These are phyloP conservation scores for Sialis lutaria DNA, from an alignment of 2,888 invertebrate genomes.

Conservation along the genomic window DNA sequence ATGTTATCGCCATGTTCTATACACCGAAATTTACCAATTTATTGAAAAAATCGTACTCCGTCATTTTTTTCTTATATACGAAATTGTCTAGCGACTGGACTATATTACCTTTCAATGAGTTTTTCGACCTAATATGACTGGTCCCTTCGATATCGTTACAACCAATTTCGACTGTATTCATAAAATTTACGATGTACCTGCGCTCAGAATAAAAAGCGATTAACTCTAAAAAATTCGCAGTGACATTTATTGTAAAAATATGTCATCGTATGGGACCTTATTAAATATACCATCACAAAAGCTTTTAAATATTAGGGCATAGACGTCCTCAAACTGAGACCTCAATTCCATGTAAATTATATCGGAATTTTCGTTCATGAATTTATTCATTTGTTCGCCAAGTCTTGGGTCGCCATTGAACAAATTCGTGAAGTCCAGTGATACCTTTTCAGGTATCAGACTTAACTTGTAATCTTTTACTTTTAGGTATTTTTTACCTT, in stretches of 20 bases:
- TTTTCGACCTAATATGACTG: too few relatives aligned
- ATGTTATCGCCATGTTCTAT: too few relatives aligned
- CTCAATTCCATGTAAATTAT: constrained; percentile 24
- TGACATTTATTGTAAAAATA: constrained; percentile 29
- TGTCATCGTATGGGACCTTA: constrained; percentile 44
- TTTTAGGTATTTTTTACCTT: constrained; percentile 45
- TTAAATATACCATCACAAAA: constrained; percentile 49
- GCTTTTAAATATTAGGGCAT: constrained; percentile 45
- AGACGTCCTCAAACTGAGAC: constrained; percentile 46
- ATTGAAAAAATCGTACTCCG: too few relatives aligned
- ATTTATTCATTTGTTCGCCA: background rate
- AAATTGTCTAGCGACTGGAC: too few relatives aligned
- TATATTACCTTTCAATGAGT: too few relatives aligned
- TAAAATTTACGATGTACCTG: too few relatives aligned
- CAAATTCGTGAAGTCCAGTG: constrained; percentile 46
- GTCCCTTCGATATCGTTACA: too few relatives aligned
- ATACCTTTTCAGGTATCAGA: constrained; percentile 40
- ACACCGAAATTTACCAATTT: too few relatives aligned
- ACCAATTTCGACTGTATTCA: too few relatives aligned
- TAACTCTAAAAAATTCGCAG: too few relatives aligned
- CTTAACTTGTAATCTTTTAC: constrained; percentile 42
- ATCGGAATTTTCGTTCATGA: background rate
- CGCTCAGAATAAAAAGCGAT: too few relatives aligned
- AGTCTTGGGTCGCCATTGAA: constrained; percentile 20
- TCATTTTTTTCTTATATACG: too few relatives aligned